Evolutionary conservation across 2,113 vertebrate species (phyloP), one percentile per base, ranked within the genome.

Genomic region (Larimichthys crocea): DNA sequence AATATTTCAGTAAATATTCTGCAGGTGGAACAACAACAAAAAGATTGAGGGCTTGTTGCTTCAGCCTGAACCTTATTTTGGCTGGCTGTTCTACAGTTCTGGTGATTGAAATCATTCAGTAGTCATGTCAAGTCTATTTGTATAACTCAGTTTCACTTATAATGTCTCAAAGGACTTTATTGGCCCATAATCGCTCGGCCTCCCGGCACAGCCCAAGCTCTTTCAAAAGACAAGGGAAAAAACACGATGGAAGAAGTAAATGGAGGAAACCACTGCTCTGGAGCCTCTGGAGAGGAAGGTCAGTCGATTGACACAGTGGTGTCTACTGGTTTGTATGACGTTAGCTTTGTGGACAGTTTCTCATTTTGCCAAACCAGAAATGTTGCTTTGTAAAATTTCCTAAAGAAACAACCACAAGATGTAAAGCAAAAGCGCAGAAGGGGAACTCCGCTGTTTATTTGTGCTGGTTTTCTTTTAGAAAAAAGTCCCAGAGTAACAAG

Each of bases 301-400:
- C 63, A 77, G 59, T 20, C 12, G 24, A 31, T 17, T 74, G 63
- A 74, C 22, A 52, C 17, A 40, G 40, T 35, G 31, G 31, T 60
- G 10, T 73, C 42, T 57, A 17, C 49, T 44, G 22, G 57, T 70
- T 71, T 59, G 9, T 46, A n/a, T 73, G 67, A 69, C 20, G 60
- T 52, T 10, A 61, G 10, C 16, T 61, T 56, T 35, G 15, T 10
- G 40, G 20, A 4, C 55, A 29, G 31, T 74, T 76, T 87, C 35
- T 70, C 52, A 65, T 75, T 52, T 73, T 49, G 20, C 24, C 6
- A 73, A 49, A 73, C 2, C 40, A 48, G 52, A 55, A 19, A 40
- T 3, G 3, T 26, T 20, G 3, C 44, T 20, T 2, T 57, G 17
- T 31, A 22, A 48, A 35, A 57, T 14, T 24, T 57, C 2, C 24